Conservation (phyloP, 1,140 invertebrate species). For the Papilio polytes region DNA sequence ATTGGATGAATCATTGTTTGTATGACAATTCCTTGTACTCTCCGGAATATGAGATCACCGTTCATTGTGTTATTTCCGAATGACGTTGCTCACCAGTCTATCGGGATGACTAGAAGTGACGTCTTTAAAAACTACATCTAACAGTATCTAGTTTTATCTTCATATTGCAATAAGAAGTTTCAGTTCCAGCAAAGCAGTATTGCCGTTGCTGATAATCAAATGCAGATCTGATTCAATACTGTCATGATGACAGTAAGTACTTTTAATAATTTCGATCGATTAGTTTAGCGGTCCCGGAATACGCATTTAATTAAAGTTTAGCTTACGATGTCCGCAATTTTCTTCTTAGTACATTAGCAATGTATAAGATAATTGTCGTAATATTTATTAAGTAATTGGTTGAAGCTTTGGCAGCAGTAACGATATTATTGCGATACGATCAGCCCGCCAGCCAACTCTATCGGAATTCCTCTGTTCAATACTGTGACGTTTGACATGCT, state of each 20-base stretch:
- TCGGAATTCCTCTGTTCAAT: slow-evolving; percentile 9
- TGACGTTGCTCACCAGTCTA: not conserved
- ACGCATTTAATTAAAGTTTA: too few species aligned
- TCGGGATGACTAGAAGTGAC: not conserved
- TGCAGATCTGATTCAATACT: not conserved
- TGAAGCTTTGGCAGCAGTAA: not conserved
- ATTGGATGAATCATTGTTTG: slow-evolving; percentile 7
- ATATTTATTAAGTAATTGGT: not conserved
- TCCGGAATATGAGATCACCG: not conserved
- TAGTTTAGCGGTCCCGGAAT: too few species aligned
- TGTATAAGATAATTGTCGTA: not conserved
- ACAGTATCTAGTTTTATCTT: not conserved
- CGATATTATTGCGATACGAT: not conserved
- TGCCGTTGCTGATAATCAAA: not conserved
- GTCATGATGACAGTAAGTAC: not conserved
- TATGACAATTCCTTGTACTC: slow-evolving; percentile 9
- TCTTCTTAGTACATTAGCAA: too few species aligned
- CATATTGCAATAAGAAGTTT: not conserved
- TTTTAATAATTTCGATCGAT: too few species aligned
- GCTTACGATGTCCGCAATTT: too few species aligned
- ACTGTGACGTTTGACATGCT: slow-evolving; percentile 3
- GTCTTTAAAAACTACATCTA: not conserved
- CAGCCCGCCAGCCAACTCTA: slow-evolving; percentile 1
- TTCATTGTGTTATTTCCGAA: slow-evolving; percentile 9
- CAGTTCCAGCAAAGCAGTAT: not conserved